These are phyloP conservation scores for Catostylus mosaicus DNA, from an alignment of 30 jellyfish, hydroid and myxozoan species.

Conservation along the genomic window DNA sequence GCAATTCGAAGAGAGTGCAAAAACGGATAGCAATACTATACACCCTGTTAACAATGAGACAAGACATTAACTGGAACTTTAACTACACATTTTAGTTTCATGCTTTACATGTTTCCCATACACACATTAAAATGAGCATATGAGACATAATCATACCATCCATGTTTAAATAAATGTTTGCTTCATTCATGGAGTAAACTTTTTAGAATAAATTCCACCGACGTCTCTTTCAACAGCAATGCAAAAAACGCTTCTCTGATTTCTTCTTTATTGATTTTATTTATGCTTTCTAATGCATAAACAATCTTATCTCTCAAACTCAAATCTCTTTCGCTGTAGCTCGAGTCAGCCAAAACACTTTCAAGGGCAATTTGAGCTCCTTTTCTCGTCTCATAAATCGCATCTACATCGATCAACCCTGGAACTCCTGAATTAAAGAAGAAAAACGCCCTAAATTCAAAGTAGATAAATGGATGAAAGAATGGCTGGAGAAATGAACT, in stretches of 20 bases:
- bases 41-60: too few species aligned
- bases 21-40: too few species aligned
- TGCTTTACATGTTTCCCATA: too few species aligned
- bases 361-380: conserved; percentile 91
- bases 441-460: too few species aligned
- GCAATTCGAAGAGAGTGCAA: too few species aligned
- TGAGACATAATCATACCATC: too few species aligned
- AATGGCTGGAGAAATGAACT: too few species aligned
- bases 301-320: conserved; percentile 79
- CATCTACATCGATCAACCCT: conserved; percentile 78
- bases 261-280: conserved; percentile 83
- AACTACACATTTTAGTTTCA: too few species aligned
- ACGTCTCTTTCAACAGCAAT: conserved; percentile 84
- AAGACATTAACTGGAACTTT: too few species aligned
- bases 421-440: conserved; percentile 67
- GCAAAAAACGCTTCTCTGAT: conserved; percentile 92
- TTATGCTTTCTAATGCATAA: conserved; percentile 84
- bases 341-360: conserved; percentile 65
- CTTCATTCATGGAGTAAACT: conserved; percentile 63
- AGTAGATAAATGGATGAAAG: too few species aligned
- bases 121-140: too few species aligned
- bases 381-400: conserved; percentile 75
- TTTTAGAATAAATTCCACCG: conserved; percentile 84
- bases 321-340: conserved; percentile 60
- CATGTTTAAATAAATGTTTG: too few species aligned